Conservation (phyloP, 2,888 invertebrate species). For the Gari tellinella region DNA sequence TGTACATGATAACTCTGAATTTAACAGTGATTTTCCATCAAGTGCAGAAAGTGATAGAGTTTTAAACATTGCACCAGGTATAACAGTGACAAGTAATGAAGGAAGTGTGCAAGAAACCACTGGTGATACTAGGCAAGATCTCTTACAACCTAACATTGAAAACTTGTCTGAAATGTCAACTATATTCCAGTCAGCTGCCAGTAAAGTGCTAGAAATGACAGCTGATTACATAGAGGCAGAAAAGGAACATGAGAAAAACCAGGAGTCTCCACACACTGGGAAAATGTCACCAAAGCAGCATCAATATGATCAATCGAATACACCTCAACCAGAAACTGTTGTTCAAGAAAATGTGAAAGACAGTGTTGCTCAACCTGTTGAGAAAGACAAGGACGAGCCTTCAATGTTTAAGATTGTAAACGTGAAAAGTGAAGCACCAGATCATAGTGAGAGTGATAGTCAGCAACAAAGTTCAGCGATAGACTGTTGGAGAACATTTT, state of each 20-base stretch:
- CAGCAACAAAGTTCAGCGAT: no score
- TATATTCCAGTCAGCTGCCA: conserved; percentile 11
- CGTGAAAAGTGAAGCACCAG: conserved; percentile 48
- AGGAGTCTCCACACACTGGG: not conserved
- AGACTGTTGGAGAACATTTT: no score
- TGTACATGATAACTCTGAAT: no score
- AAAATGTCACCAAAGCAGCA: not conserved
- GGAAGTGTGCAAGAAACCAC: no score
- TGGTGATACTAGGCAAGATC: no score
- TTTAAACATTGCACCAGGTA: no score
- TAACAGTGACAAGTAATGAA: no score
- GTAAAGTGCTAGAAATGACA: conserved; percentile 33
- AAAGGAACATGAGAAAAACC: conserved; percentile 18
- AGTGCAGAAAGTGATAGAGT: no score
- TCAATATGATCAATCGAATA: no score
- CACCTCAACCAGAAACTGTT: no score
- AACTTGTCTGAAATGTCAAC: not conserved
- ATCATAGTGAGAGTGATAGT: not conserved
- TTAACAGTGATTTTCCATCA: no score
- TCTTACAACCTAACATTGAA: not conserved
- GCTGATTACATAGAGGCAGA: conserved; percentile 31
- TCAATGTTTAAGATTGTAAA: conserved; percentile 35
- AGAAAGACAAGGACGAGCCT: conserved; percentile 9
- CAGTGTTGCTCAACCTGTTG: not conserved
- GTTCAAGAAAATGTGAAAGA: not conserved